Base-by-base conservation (phyloP, 2,888 invertebrate species). In the Dicyrtoma fusca region DNA sequence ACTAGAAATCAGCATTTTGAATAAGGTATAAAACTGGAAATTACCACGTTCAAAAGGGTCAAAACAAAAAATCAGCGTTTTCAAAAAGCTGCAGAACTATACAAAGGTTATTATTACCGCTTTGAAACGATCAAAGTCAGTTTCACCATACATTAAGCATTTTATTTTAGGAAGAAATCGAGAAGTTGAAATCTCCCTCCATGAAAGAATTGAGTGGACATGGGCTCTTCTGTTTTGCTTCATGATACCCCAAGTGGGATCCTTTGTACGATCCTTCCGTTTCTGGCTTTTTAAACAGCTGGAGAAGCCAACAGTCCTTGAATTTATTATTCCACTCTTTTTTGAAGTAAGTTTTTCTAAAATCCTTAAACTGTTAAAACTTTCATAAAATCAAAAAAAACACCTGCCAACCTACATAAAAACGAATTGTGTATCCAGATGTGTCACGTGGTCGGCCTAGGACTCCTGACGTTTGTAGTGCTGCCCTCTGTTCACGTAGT, bases 401-500 rank as follows among this genome's bases (percentile, higher is more conserved):
- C n/a, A n/a, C n/a, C n/a, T n/a, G n/a, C n/a, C n/a, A n/a, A n/a
- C n/a, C n/a, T n/a, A n/a, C n/a, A n/a, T n/a, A n/a, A n/a, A n/a
- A n/a, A n/a, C n/a, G n/a, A n/a, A n/a, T n/a, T n/a, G n/a, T 42
- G 83, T 84, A 8, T 79, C 84, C 21, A 87, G 80, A 84, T 85
- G 0, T 79, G 85, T 4, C 85, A 86, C 77, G 83, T 85, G 0
- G 78, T 85, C 26, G 87, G 87, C 0, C 79, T 86, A 53, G 84
- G 84, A 19, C 79, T 86, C 14, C 83, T 87, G 25, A 83, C 84
- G 0, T 86, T 85, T 78, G 81, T 82, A 21, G 84, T 86, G 5
- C 82, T 87, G 5, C 87, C 87, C 1, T 81, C 83, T 21, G 72
- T 86, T 65, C 85, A 86, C 77, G 83, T 84, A 0, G 81, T 85